phyloP scores from a whole-genome alignment of 2,888 invertebrate genomes.

The Gymnoscelis rufifasciata region DNA sequence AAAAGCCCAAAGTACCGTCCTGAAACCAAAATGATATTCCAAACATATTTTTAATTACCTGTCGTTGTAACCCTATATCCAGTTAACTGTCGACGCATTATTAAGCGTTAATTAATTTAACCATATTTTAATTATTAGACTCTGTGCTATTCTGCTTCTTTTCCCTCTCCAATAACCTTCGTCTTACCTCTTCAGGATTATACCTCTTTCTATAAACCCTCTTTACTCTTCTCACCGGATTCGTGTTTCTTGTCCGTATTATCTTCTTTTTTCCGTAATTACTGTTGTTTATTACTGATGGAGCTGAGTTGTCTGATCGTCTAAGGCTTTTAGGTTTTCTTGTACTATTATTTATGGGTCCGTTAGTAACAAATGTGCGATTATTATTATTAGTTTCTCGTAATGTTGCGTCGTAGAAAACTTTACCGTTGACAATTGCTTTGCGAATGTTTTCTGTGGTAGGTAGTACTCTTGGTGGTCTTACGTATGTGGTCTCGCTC shows the following conservation, averaged over 20 bases:
- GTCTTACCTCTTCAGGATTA: slow-evolving; percentile 74
- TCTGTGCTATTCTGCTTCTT: slow-evolving; percentile 44
- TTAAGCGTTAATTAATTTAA: no score
- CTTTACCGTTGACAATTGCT: slow-evolving; percentile 69
- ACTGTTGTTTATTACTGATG: slow-evolving; percentile 19
- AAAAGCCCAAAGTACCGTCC: no score
- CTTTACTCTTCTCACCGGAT: slow-evolving; percentile 66
- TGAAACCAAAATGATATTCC: no score
- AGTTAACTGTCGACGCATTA: no score
- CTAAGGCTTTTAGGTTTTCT: slow-evolving; percentile 42
- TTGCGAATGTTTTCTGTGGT: slow-evolving; percentile 68
- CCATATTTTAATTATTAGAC: background rate
- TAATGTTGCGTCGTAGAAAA: slow-evolving; percentile 70
- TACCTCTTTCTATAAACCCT: slow-evolving; percentile 69
- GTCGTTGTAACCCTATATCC: no score
- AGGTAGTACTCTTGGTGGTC: slow-evolving; percentile 63
- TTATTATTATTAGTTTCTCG: slow-evolving; percentile 37
- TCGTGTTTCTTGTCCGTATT: slow-evolving; percentile 53
- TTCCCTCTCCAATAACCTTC: slow-evolving; percentile 67
- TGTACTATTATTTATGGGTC: slow-evolving; percentile 36
- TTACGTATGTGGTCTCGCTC: slow-evolving; percentile 65
- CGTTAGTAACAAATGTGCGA: background rate
- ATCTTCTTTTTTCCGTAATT: slow-evolving; percentile 49
- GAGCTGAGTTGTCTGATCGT: slow-evolving; percentile 28
- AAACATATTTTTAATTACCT: no score